Conservation (phyloP, 2,888 invertebrate genomes). For the Aphodius granarius region DNA sequence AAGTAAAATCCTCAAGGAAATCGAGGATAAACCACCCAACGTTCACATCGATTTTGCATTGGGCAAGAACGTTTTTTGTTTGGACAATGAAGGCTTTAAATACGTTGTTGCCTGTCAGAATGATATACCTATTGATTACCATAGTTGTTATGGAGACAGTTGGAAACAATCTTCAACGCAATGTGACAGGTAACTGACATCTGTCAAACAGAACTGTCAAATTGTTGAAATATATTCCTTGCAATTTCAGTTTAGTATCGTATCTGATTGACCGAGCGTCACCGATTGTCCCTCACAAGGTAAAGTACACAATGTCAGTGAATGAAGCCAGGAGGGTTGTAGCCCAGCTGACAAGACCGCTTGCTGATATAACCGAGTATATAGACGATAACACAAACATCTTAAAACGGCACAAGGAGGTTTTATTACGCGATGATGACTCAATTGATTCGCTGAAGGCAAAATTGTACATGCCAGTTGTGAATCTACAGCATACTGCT, state of each 20-base stretch:
- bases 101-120: constrained; percentile 42
- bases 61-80: constrained; percentile 45
- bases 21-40: constrained; percentile 40
- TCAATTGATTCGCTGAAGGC: constrained; percentile 26
- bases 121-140: constrained; percentile 29
- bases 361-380: constrained; percentile 47
- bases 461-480: constrained; percentile 30
- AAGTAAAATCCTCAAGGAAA: constrained; percentile 37
- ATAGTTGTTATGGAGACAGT: constrained; percentile 34
- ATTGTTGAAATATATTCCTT: too few relatives aligned
- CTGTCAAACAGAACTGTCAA: too few relatives aligned
- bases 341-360: constrained; percentile 44
- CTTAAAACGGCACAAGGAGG: constrained; percentile 39
- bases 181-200: constrained; percentile 23
- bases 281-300: constrained; percentile 41
- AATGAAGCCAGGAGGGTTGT: constrained; percentile 47
- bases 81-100: constrained; percentile 48
- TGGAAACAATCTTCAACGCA: constrained; percentile 37
- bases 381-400: constrained; percentile 45
- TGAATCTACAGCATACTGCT: constrained; percentile 27
- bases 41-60: constrained; percentile 39
- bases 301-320: constrained; percentile 44
- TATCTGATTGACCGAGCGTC: constrained; percentile 21
- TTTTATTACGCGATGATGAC: constrained; percentile 22
- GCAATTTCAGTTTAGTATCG: constrained; percentile 26